These are phyloP conservation scores for Cabera pusaria DNA, from an alignment of 2,888 invertebrate species.

Conservation along the genomic window DNA sequence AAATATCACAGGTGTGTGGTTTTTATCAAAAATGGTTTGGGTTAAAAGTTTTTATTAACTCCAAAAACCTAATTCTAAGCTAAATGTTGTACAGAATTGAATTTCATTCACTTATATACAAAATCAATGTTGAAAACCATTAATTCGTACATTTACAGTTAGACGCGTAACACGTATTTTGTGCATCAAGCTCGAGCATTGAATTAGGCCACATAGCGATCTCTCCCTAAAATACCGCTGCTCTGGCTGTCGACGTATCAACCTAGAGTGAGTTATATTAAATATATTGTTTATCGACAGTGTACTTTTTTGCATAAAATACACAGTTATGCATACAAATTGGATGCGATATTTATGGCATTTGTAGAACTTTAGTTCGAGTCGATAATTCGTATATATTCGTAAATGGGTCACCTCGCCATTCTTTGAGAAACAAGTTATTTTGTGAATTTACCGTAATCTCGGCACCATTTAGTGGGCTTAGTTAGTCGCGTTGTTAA, in stretches of 20 bases:
- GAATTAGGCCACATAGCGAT: constrained; percentile 85
- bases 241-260: constrained; percentile 84
- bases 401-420: constrained; percentile 83
- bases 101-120: constrained; percentile 22
- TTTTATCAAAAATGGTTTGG: constrained; percentile 74
- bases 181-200: constrained; percentile 82
- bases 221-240: constrained; percentile 85
- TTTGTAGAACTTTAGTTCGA: constrained; percentile 63
- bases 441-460: constrained; percentile 54
- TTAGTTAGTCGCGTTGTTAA: constrained; percentile 33
- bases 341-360: constrained; percentile 53
- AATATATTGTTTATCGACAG: constrained; percentile 46
- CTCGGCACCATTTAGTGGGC: constrained; percentile 35
- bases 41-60: constrained; percentile 65
- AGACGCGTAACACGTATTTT: constrained; percentile 83
- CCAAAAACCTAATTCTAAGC: constrained; percentile 39
- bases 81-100: constrained; percentile 27
- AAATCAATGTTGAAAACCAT: constrained; percentile 44
- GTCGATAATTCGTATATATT: constrained; percentile 80
- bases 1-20: constrained; percentile 66
- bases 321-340: constrained; percentile 42
- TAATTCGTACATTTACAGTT: constrained; percentile 81
- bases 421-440: constrained; percentile 71
- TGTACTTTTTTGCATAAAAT: constrained; percentile 29
- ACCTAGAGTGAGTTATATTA: constrained; percentile 76